Evolutionary conservation across 2,888 invertebrate species (phyloP), one percentile per base, ranked within the genome.

Genomic region (Cryptocephalus moraei): DNA sequence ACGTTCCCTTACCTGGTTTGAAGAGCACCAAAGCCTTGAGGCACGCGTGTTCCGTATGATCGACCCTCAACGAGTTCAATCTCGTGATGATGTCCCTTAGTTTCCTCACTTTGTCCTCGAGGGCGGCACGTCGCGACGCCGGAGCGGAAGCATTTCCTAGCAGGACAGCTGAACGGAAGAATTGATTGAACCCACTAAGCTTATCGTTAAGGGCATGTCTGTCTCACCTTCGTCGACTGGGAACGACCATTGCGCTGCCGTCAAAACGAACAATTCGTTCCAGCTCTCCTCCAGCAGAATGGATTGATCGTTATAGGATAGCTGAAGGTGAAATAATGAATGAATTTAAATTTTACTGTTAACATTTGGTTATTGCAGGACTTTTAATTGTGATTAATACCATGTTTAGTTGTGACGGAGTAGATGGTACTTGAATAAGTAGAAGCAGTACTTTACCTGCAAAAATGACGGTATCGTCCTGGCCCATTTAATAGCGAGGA

Each of bases 1-100:
- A 22, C 3, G 22, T 22, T 22, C 6, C 41, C 14, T 67, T 71
- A 88, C 90, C 89, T 69, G 85, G 78, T 69, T 87, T 86, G 67
- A 90, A 91, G 6, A 91, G 73, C 6, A 88, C 79, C 9, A 87
- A 74, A 0, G 87, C 85, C 65, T 90, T 91, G n/a, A 92, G 72
- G 67, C 86, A 91, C 36, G 91, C 86, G 62, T 82, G 87, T 64
- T 92, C 91, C 0, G 85, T 84, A 64, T 85, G 84, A 66, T 92
- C 91, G 12, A 90, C 77, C 53, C 80, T 73, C 45, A 83, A 72
- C 8, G 78, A 70, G 8, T 78, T 74, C 59, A 88, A 79, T 57
- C 82, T 77, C 32, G 78, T 75, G 45, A 87, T 71, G 1, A 86
- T 72, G 56, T 81, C 80, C 39, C 80, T 74, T 48, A 91, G 60